Evolutionary conservation across 2,888 invertebrate species (phyloP).

Genomic region (Eilema sororculum): DNA sequence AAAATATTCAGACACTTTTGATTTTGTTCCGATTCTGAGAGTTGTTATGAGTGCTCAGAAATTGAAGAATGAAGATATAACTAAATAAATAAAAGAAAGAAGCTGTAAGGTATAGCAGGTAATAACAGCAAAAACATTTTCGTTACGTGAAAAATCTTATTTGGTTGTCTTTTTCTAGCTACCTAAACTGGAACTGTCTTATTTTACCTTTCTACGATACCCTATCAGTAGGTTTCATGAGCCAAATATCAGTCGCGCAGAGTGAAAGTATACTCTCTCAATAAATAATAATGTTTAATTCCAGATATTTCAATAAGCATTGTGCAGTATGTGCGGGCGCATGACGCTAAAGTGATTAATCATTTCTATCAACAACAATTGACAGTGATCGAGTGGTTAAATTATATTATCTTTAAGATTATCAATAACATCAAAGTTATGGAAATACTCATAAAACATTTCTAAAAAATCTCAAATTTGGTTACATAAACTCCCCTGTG

Average conservation of each 20-base stretch:
- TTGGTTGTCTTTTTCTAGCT: not conserved
- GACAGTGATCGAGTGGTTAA: constrained; percentile 16
- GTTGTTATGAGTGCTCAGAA: not conserved
- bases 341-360: constrained; percentile 12
- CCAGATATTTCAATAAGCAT: constrained; percentile 16
- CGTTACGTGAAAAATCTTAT: not conserved
- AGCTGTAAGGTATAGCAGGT: too few relatives aligned
- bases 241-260: not conserved
- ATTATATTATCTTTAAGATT: not conserved
- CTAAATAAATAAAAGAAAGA: too few relatives aligned
- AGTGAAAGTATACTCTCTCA: not conserved
- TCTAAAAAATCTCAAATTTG: not conserved
- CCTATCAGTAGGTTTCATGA: not conserved
- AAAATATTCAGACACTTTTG: not conserved
- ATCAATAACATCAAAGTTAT: not conserved
- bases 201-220: not conserved
- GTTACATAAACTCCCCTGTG: not conserved
- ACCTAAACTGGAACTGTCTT: not conserved
- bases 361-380: constrained; percentile 20
- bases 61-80: not conserved
- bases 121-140: not conserved
- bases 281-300: too few relatives aligned
- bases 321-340: constrained; percentile 1
- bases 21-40: not conserved
- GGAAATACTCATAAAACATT: not conserved